Base-by-base conservation (phyloP, 2,797 vertebrate species). In the Gymnocypris eckloni region DNA sequence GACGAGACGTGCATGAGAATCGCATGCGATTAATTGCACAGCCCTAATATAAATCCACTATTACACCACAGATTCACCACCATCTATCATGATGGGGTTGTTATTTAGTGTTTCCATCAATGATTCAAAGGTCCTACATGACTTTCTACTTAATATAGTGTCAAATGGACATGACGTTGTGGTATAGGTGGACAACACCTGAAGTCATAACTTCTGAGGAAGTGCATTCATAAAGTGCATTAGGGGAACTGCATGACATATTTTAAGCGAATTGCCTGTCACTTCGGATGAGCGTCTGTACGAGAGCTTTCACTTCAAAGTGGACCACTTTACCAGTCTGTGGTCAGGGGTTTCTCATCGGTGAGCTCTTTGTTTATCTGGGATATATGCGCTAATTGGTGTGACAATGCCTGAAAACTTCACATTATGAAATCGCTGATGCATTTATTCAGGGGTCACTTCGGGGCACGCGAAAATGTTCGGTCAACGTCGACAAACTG, bases 81-180 rank as follows among this genome's bases (percentile, higher is more conserved):
- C 76, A 64, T 79, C 33, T 61, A 52, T 73, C 80, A 86, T 22
- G 6, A 25, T 66, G 3, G n/a, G 79, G 75, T 83, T 69, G 69
- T 66, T 67, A 79, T 50, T 82, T 80, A 67, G 56, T 70, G 50
- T 71, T 83, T 83, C 33, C 66, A 73, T 86, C 75, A 87, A 84
- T 87, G 69, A 89, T 86, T 89, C 66, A 87, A 72, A 61, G 54
- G n/a, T 79, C 10, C 39, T 84, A 88, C 87, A 89, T 81, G 83
- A 79, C 41, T 87, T 83, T 84, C 61, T 87, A 85, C 82, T 87
- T 87, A 81, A 75, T 81, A 79, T 67, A 28, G 45, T 79, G 83
- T 83, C 54, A 81, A 73, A 67, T 22, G 71, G 69, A 66, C 64
- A 86, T 84, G 41, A 52, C 64, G 50, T 69, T 81, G 83, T 64